A percentile compares a stretch with the other conserved stretches of the same genome.
phyloP scores from a whole-genome alignment of 1,140 invertebrate species.

The Cyphomyrmex costatus region DNA sequence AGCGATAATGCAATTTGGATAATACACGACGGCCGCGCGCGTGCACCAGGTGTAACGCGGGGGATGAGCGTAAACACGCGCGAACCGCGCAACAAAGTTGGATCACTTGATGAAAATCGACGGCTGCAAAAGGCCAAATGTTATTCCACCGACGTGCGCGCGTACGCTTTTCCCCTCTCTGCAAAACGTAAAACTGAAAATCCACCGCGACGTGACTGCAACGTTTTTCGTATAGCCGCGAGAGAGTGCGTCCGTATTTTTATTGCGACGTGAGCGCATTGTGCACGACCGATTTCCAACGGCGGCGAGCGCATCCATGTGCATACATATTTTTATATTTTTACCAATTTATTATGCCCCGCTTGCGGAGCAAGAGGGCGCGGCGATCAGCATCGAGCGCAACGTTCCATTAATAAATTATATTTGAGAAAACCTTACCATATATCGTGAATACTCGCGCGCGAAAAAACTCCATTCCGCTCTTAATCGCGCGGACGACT shows the following conservation, averaged over 20 bases:
- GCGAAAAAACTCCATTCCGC: not conserved
- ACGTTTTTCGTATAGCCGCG: conserved; percentile 35
- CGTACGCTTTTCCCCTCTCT: not conserved
- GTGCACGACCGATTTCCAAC: conserved; percentile 44
- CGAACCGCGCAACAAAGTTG: conserved; percentile 60
- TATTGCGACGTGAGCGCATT: conserved; percentile 51
- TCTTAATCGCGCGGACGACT: conserved; percentile 46
- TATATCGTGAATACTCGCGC: not conserved
- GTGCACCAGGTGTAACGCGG: conserved; percentile 63
- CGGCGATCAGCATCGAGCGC: not conserved
- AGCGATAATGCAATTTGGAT: conserved; percentile 83
- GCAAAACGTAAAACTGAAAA: conserved; percentile 62
- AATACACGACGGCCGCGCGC: conserved; percentile 73
- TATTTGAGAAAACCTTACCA: not conserved
- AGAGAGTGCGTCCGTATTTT: conserved; percentile 17
- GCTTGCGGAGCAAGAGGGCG: not conserved
- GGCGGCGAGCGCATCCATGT: not conserved
- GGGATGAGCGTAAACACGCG: conserved; percentile 44
- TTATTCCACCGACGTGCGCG: conserved; percentile 54
- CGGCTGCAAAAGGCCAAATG: conserved; percentile 63
- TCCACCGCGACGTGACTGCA: conserved; percentile 55
- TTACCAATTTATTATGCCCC: conserved; percentile 14
- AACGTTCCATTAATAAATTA: conserved; percentile 27
- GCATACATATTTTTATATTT: conserved; percentile 34
- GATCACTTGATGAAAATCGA: conserved; percentile 71